Conservation (phyloP, 2,888 invertebrate genomes). For the Penaeus monodon region DNA sequence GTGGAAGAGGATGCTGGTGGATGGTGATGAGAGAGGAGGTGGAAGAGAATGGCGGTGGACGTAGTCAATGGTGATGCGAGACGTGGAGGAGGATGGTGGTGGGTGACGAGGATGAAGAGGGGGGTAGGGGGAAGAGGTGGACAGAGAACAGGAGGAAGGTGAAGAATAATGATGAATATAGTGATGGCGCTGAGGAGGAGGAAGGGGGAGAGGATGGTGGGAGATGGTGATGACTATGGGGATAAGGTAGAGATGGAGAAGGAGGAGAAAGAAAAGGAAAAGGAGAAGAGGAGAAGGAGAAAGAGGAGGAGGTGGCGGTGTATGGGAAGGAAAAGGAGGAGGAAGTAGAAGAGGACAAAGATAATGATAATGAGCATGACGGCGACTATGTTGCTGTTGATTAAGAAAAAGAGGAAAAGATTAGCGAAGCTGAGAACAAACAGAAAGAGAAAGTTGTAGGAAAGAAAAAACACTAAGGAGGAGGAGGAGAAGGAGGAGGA, state of each 20-base stretch:
- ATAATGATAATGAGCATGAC: not conserved
- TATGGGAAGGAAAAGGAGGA: not conserved
- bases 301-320: not conserved
- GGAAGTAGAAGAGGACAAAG: not conserved
- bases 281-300: not conserved
- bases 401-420: not conserved
- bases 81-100: too few species aligned
- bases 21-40: not conserved
- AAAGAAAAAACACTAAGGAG: conserved; percentile 15
- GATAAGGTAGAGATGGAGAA: not conserved
- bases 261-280: not conserved
- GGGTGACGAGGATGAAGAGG: too few species aligned
- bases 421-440: not conserved
- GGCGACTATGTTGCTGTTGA: not conserved
- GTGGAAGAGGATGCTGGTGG: not conserved
- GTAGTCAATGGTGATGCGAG: too few species aligned
- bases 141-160: not conserved
- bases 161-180: too few species aligned
- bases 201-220: not conserved
- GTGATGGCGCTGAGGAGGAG: not conserved
- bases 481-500: not conserved
- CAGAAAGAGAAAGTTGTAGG: conserved; percentile 5
- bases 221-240: not conserved
- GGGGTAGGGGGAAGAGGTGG: not conserved
- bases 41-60: not conserved